phyloP scores from a whole-genome alignment of 1,140 invertebrate genomes.

The Hyposmocoma kahamanoa region DNA sequence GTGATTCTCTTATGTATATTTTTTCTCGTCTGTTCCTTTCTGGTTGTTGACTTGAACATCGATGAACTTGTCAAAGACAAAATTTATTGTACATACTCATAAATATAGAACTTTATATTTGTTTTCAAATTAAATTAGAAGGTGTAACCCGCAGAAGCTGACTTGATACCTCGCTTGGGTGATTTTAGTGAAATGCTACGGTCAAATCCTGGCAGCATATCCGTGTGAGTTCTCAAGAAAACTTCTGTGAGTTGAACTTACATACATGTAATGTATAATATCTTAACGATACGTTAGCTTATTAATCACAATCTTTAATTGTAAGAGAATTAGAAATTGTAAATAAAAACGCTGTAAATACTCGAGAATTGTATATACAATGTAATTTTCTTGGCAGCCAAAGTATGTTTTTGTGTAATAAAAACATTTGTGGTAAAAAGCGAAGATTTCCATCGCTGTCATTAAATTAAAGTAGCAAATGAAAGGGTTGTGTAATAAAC shows the following conservation, averaged over 20 bases:
- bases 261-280: too few relatives aligned
- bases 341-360: constrained; percentile 31
- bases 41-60: constrained; percentile 3
- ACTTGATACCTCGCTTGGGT: too few relatives aligned
- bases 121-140: background rate
- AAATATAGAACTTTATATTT: background rate
- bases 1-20: background rate
- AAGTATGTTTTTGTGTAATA: constrained; percentile 25
- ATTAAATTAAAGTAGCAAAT: constrained; percentile 33
- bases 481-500: constrained; percentile 66
- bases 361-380: constrained; percentile 7
- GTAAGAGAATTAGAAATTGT: constrained; percentile 18
- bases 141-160: too few relatives aligned
- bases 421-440: constrained; percentile 9
- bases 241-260: too few relatives aligned
- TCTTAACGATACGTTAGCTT: constrained; percentile 9
- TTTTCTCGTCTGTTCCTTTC: background rate
- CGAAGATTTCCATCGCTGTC: constrained; percentile 17
- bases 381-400: constrained; percentile 25
- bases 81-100: too few relatives aligned
- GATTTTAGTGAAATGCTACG: too few relatives aligned
- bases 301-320: constrained; percentile 9
- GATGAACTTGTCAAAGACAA: constrained; percentile 22
- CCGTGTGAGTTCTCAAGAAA: too few relatives aligned
- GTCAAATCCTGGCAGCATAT: too few relatives aligned